phyloP scores from a whole-genome alignment of 2,797 vertebrate genomes.

The Melanotaenia trifasciata region DNA sequence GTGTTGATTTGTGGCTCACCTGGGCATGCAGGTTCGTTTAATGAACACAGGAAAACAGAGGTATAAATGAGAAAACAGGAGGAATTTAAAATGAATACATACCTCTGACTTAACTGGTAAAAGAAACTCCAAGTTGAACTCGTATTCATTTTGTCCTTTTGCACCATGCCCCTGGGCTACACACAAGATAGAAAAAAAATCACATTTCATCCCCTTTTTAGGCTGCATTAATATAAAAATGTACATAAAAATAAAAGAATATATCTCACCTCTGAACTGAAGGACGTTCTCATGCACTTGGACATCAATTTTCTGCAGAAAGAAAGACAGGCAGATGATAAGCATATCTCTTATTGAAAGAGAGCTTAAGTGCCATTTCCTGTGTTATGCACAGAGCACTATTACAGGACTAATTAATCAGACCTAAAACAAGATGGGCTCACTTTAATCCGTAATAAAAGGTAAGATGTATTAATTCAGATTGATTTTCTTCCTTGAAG shows the following conservation, averaged over 20 bases:
- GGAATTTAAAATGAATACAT: conserved; percentile 22
- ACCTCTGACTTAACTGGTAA: conserved; percentile 90
- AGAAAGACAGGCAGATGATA: conserved; percentile 4
- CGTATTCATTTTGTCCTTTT: conserved; percentile 94
- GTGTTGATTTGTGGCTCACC: conserved; percentile 89
- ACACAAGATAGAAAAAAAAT: conserved; percentile 41
- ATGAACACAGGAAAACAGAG: neutral
- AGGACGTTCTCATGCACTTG: conserved; percentile 87
- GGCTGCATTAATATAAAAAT: neutral
- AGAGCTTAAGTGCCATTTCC: neutral
- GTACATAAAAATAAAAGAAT: neutral
- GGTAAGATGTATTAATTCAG: neutral
- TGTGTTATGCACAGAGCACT: neutral
- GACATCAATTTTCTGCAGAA: conserved; percentile 88
- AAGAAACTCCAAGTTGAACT: conserved; percentile 92
- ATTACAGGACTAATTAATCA: neutral
- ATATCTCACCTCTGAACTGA: conserved; percentile 87
- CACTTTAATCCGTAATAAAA: neutral
- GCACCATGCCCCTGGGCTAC: conserved; percentile 93
- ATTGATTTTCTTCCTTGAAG: neutral
- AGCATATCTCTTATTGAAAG: conserved; percentile 2
- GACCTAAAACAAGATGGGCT: neutral
- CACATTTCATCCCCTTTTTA: neutral
- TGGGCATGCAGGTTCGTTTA: conserved; percentile 57
- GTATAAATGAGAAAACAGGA: neutral